Evolutionary conservation across 1,140 invertebrate genomes (phyloP), one percentile per base, ranked within the genome.

Genomic region (Anastrepha obliqua): DNA sequence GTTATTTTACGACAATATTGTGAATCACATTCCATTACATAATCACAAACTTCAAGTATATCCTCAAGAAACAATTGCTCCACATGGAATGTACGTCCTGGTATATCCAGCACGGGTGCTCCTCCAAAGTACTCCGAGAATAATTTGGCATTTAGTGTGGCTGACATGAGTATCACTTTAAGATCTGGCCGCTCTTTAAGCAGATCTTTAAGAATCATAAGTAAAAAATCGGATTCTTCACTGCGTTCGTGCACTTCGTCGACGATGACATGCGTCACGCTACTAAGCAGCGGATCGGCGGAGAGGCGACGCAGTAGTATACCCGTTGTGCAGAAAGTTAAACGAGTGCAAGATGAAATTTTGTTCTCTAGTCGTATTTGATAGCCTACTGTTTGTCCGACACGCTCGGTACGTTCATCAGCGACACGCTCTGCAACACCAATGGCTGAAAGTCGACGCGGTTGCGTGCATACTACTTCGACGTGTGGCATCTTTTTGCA

Each of bases 171-270:
- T 88, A 98, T 96, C 5, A 98, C 94, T 91, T 96, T 97, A 9
- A 98, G 91, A 91, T 98, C 96, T 85, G 95, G 95, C 70, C 97
- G 94, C 20, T 95, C 93, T 29, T 92, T 93, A 64, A 98, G 91
- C 55, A 98, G 93, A 89, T 97, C 95, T 93, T 96, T 96, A n/a
- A 98, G 91, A 74, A 98, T 96, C 59, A 98, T 94, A 59, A 98
- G 90, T 6, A 98, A 93, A 90, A 98, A 98, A 92, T 98, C 97
- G 89, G 97, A 97, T 92, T 98, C 98, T 91, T 97, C 96, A 64
- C 96, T 96, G 88, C 98, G 94, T 93, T 99, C 98, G 91, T 99
- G 98, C 3, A 99, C 97, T 94, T 99, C 98, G 93, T 99, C 98
- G 11, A 98, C 95, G 88, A 98, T 95, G 42, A 98, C 94, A 90